These are phyloP conservation scores for Eunapius fragilis DNA, from an alignment of 37 sponge, comb jelly and placozoan genomes.

Conservation along the genomic window DNA sequence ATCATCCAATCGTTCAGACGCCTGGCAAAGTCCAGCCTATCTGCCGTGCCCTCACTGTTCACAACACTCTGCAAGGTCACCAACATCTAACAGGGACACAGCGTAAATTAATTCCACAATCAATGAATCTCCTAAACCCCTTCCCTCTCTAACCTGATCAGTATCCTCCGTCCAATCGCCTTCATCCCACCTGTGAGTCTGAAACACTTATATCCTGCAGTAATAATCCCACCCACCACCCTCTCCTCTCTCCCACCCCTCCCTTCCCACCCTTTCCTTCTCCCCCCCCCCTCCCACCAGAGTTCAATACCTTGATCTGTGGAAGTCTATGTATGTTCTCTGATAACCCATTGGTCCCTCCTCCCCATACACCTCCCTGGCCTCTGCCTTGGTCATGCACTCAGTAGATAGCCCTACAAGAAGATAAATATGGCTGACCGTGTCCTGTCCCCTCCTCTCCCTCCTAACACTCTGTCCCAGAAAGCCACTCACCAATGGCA, in stretches of 20 bases:
- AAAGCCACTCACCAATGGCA: conserved; percentile 71
- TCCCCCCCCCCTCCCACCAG: too few relatives aligned
- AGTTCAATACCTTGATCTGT: conserved; percentile 67
- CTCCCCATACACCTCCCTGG: conserved; percentile 46
- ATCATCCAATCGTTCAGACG: conserved; percentile 71
- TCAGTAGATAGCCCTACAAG: conserved; percentile 4
- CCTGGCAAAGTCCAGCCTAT: conserved; percentile 73
- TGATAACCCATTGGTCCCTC: conserved; percentile 65
- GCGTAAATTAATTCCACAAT: not conserved
- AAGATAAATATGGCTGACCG: not conserved
- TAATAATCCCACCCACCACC: not conserved
- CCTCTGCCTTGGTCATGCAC: conserved; percentile 71
- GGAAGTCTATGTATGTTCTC: conserved; percentile 79
- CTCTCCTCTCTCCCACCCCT: not conserved
- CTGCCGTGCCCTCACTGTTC: conserved; percentile 65
- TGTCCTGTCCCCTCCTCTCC: not conserved
- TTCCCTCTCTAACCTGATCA: conserved; percentile 59
- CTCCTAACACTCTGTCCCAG: not conserved
- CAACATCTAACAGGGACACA: conserved; percentile 66
- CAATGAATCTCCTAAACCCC: too few relatives aligned
- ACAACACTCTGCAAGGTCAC: conserved; percentile 74
- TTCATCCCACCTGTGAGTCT: conserved; percentile 69
- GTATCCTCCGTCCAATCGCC: conserved; percentile 99
- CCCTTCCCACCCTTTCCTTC: too few relatives aligned
- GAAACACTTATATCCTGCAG: not conserved